These are phyloP conservation scores for Gari tellinella DNA, from an alignment of 2,888 invertebrate genomes.

Conservation along the genomic window DNA sequence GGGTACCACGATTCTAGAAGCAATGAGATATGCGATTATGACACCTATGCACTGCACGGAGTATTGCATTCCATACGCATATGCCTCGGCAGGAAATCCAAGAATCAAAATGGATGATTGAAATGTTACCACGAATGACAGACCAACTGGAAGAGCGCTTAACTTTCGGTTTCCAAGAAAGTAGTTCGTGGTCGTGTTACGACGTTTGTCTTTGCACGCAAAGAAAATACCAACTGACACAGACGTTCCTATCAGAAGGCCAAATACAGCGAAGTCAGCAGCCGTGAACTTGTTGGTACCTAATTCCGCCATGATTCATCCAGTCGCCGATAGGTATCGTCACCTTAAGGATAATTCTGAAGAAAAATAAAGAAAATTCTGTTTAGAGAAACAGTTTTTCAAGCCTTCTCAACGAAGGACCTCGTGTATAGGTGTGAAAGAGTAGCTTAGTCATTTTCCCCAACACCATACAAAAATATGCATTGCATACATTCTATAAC, in stretches of 20 bases:
- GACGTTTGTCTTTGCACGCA: slow-evolving; percentile 9
- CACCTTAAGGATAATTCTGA: no score
- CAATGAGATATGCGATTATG: slow-evolving; percentile 8
- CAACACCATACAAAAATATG: no score
- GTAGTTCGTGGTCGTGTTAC: slow-evolving; percentile 18
- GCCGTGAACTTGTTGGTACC: background rate
- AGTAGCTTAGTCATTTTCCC: no score
- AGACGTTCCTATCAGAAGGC: slow-evolving; percentile 7
- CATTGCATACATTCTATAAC: no score
- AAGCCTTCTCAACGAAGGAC: no score
- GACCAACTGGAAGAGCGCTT: slow-evolving; percentile 5
- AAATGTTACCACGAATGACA: slow-evolving; percentile 29
- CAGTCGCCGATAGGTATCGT: no score
- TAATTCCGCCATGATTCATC: no score
- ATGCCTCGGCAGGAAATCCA: slow-evolving; percentile 30
- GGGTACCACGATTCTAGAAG: slow-evolving; percentile 13
- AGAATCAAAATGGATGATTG: slow-evolving; percentile 25
- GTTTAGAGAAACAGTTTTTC: no score
- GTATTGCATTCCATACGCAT: slow-evolving; percentile 20
- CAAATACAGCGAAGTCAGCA: slow-evolving; percentile 17
- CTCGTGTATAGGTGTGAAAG: no score
- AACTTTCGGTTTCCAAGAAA: slow-evolving; percentile 26
- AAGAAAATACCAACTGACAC: slow-evolving; percentile 22
- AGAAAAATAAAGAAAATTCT: no score
- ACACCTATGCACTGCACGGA: slow-evolving; percentile 4